Evolutionary conservation across 2,888 invertebrate species (phyloP).

Genomic region (Augochlorella aurata): DNA sequence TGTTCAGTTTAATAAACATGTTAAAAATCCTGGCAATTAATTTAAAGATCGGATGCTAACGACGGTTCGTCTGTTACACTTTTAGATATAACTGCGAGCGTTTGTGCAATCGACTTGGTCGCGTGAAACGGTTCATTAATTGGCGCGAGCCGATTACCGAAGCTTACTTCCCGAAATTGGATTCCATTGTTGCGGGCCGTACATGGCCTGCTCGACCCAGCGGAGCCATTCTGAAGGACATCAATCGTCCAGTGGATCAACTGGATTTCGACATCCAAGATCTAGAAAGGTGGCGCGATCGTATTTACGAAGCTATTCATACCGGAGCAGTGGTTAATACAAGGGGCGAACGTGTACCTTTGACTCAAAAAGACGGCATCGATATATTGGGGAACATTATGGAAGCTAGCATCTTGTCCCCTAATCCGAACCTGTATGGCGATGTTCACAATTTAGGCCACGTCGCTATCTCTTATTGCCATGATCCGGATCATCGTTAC

Average conservation of each 20-base stretch:
- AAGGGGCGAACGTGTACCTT: slow-evolving; percentile 83
- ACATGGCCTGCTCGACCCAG: slow-evolving; percentile 89
- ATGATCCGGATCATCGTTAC: slow-evolving; percentile 91
- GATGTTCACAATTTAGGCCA: slow-evolving; percentile 93
- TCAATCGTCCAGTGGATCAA: slow-evolving; percentile 87
- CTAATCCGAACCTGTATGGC: slow-evolving; percentile 88
- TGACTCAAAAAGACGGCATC: slow-evolving; percentile 88
- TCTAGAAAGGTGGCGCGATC: slow-evolving; percentile 89
- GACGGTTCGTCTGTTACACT: neutral
- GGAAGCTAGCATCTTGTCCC: slow-evolving; percentile 87
- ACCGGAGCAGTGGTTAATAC: slow-evolving; percentile 85
- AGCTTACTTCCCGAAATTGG: slow-evolving; percentile 93
- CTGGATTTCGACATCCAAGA: slow-evolving; percentile 87
- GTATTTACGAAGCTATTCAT: slow-evolving; percentile 88
- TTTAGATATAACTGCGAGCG: slow-evolving; percentile 90
- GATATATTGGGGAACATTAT: slow-evolving; percentile 91
- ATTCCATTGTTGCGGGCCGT: slow-evolving; percentile 89
- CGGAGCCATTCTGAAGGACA: slow-evolving; percentile 84
- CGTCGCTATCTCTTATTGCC: slow-evolving; percentile 88
- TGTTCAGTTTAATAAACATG: no score
- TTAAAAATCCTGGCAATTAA: no score
- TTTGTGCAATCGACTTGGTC: slow-evolving; percentile 87
- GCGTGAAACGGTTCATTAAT: slow-evolving; percentile 86
- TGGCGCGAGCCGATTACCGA: slow-evolving; percentile 88
- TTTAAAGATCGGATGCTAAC: no score